phyloP scores from a whole-genome alignment of 2,797 vertebrate genomes.

The Enteromius radiatus region DNA sequence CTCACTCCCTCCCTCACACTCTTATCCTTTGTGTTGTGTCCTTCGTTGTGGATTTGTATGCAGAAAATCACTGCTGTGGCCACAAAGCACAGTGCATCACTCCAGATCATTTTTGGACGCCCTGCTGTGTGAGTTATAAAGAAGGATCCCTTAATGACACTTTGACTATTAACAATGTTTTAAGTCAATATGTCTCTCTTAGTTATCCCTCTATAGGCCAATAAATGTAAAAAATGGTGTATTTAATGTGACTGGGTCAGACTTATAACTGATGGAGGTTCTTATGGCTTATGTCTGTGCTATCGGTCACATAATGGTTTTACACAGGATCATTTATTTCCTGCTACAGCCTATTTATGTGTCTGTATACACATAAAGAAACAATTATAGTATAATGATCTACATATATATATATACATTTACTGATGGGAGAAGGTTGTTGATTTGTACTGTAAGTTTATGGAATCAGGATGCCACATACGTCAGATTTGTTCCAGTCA shows the following conservation, averaged over 20 bases:
- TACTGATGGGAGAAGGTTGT: slow-evolving; percentile 26
- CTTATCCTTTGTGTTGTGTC: slow-evolving; percentile 64
- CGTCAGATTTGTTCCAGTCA: slow-evolving; percentile 31
- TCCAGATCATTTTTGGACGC: slow-evolving; percentile 95
- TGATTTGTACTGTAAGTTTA: slow-evolving; percentile 22
- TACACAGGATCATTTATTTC: slow-evolving; percentile 8
- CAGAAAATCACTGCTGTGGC: slow-evolving; percentile 93
- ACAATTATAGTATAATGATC: not conserved
- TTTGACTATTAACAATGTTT: slow-evolving; percentile 93
- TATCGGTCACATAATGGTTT: slow-evolving; percentile 27
- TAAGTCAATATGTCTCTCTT: slow-evolving; percentile 89
- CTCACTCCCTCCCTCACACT: slow-evolving; percentile 64
- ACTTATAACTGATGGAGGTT: slow-evolving; percentile 61
- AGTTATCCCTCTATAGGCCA: slow-evolving; percentile 81
- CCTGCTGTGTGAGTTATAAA: slow-evolving; percentile 93
- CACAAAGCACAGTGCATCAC: slow-evolving; percentile 93
- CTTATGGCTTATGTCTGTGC: slow-evolving; percentile 49
- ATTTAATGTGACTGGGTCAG: slow-evolving; percentile 67
- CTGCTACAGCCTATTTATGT: not conserved
- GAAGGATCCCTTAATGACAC: slow-evolving; percentile 96
- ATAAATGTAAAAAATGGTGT: slow-evolving; percentile 69
- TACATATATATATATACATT: not conserved
- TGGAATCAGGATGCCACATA: slow-evolving; percentile 38
- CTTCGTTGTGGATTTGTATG: slow-evolving; percentile 93
- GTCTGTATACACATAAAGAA: not conserved